Base-by-base conservation (phyloP, 1,140 invertebrate species). In the Hormaphis cornu region DNA sequence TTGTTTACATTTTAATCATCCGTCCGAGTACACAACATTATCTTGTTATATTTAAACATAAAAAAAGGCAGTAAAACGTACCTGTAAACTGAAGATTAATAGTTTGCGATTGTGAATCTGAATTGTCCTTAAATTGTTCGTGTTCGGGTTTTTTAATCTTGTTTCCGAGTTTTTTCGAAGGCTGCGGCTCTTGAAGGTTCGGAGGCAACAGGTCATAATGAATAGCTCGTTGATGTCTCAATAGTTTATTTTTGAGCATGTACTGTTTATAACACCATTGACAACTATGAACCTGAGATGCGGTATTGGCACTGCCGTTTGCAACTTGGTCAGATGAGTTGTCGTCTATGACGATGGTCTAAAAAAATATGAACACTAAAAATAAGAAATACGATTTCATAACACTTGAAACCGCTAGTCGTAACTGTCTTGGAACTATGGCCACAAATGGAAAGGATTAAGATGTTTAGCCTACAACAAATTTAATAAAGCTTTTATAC, bases 201-300 rank as follows among this genome's bases (percentile, higher is more conserved):
- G 40, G 26, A 16, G 75, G 74, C 18, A 76, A 77, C 26, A 81
- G 63, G 42, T 82, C 79, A 12, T 83, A 76, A 76, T 92, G 90
- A 54, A 88, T 87, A 72, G 89, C 89, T 1, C 89, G 81, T 75
- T 90, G 86, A 78, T 93, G 90, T 75, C 90, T 87, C 71, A 90
- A 78, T 5, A 93, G 79, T 76, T 92, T 91, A 2, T 88, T 88
- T 76, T 89, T 88, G 71, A 86, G 85, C 2, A 89, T 88, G 76
- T 92, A 92, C 74, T 93, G 89, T 75, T 89, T 89, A 76, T 90
- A 87, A 77, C 90, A 93, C 84, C 86, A 90, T 59, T 84, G 82
- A 76, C 90, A 93, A 44, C 82, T 80, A 74, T 90, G 88, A 0
- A 88, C 88, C 71, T 82, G 83, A 8, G 86, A 88, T 20, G 85